Evolutionary conservation across 2,797 vertebrate genomes (phyloP).

Genomic region (Hoplostethus mediterraneus): DNA sequence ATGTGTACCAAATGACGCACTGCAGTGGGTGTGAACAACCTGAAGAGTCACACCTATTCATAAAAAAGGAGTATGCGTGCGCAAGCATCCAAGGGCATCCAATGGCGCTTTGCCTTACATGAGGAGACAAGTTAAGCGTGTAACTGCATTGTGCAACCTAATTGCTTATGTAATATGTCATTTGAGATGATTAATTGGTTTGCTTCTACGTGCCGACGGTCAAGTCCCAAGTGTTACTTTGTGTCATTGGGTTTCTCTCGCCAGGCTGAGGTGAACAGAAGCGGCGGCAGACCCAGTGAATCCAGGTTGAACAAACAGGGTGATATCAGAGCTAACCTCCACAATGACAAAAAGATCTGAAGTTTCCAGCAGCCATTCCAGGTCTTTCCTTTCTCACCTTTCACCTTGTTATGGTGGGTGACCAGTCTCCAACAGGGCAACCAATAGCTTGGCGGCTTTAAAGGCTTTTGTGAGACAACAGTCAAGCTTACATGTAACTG

Average conservation of each 20-base stretch:
- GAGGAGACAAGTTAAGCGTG: slow-evolving; percentile 23
- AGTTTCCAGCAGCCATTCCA: background rate
- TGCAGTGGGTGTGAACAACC: too few relatives aligned
- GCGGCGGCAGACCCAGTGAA: too few relatives aligned
- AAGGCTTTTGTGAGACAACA: background rate
- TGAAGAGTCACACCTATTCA: too few relatives aligned
- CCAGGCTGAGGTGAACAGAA: slow-evolving; percentile 2
- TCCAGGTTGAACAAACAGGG: too few relatives aligned
- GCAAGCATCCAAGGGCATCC: slow-evolving; percentile 1
- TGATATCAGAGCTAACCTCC: too few relatives aligned
- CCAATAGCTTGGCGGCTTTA: slow-evolving; percentile 14
- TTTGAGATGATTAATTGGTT: slow-evolving; percentile 46
- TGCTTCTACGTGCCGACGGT: slow-evolving; percentile 40
- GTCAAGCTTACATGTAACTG: background rate
- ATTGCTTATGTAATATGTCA: slow-evolving; percentile 51
- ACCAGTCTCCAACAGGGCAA: background rate
- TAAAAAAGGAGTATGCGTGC: background rate
- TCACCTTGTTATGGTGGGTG: slow-evolving; percentile 5
- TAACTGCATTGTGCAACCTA: slow-evolving; percentile 36
- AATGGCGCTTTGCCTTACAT: background rate
- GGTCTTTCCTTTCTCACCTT: background rate
- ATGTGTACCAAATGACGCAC: too few relatives aligned
- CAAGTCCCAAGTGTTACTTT: slow-evolving; percentile 27
- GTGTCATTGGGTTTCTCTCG: slow-evolving; percentile 26
- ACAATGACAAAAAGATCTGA: too few relatives aligned